Evolutionary conservation across 2,888 invertebrate genomes (phyloP), one percentile per base, ranked within the genome.

Genomic region (Ennomos quercinarius): DNA sequence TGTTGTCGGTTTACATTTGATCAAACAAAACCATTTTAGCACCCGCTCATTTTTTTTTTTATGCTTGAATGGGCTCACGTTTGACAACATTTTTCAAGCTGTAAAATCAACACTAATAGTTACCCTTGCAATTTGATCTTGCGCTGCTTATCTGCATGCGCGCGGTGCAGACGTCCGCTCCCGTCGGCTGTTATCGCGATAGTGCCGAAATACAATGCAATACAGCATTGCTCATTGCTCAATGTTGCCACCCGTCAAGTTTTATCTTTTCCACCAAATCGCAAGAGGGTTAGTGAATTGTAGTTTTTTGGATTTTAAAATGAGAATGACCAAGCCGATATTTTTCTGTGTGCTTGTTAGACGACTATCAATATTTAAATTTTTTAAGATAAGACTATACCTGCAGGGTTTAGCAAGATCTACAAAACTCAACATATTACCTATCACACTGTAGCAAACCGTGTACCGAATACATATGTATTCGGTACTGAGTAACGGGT

Each of bases 141-240:
- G 74, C 68, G 84, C 70, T 57, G 73, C 84, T 91, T 91, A 91
- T 91, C 91, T 87, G 75, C n/a, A n/a, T n/a, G n/a, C 78, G 82
- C 79, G 75, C 71, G 75, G 74, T 71, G 83, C 82, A 84, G 83
- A 74, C 84, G 83, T 83, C 86, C 82, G 78, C 85, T 85, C 90
- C 90, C 89, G 84, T 76, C 81, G 67, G 63, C 64, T 68, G 82
- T 81, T 90, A 90, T 90, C 90, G 75, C 71, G 83, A 86, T 81
- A 89, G 87, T 88, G 85, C 73, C 86, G 86, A 27, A 27, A 27
- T 27, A 5, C 4, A 27, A 27, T 27, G 87, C 87, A 89, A 85
- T 76, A 81, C 81, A 86, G 90, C 89, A 89, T 89, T 86, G 81
- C 72, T 27, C 27, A 27, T 27, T 27, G 27, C 27, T 27, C 27